Conservation (phyloP, 92 coral and sea anemone genomes). For the Palythoa grandiflora region DNA sequence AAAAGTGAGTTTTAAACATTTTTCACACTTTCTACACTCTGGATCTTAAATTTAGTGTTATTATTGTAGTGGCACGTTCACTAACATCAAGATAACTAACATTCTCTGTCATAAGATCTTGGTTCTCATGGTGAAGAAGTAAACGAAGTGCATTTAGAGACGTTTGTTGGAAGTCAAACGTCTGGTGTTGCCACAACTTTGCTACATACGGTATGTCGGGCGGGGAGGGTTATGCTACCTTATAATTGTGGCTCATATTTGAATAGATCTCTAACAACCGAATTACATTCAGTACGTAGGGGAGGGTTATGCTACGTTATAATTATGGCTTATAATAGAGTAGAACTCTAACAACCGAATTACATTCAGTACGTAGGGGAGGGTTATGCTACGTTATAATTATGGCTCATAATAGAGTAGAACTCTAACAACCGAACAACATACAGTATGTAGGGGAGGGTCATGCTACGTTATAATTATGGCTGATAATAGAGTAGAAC, state of each 20-base stretch:
- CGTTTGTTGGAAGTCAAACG: slow-evolving; percentile 77
- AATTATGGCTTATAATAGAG: not conserved
- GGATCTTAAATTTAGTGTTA: too few relatives aligned
- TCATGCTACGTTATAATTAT: not conserved
- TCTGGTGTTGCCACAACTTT: slow-evolving; percentile 90
- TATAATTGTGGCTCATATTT: too few relatives aligned
- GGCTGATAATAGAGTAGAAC: not conserved
- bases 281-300: not conserved
- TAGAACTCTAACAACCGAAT: not conserved
- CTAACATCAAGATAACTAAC: not conserved
- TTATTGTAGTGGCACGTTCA: too few relatives aligned
- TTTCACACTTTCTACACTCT: too few relatives aligned
- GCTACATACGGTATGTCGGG: slow-evolving; percentile 84
- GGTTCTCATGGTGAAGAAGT: slow-evolving; percentile 99
- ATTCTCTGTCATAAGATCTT: slow-evolving; percentile 70
- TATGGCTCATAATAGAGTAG: too few relatives aligned
- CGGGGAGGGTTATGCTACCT: not conserved
- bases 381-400: not conserved
- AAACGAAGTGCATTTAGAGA: slow-evolving; percentile 75
- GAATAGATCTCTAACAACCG: not conserved
- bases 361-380: slow-evolving; percentile 80
- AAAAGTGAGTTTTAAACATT: too few relatives aligned
- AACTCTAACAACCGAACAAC: not conserved
- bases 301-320: not conserved
- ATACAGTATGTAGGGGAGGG: not conserved